Evolutionary conservation across 2,113 vertebrate species (phyloP), one percentile per base, ranked within the genome.

Genomic region (Hippocampus barbouri): DNA sequence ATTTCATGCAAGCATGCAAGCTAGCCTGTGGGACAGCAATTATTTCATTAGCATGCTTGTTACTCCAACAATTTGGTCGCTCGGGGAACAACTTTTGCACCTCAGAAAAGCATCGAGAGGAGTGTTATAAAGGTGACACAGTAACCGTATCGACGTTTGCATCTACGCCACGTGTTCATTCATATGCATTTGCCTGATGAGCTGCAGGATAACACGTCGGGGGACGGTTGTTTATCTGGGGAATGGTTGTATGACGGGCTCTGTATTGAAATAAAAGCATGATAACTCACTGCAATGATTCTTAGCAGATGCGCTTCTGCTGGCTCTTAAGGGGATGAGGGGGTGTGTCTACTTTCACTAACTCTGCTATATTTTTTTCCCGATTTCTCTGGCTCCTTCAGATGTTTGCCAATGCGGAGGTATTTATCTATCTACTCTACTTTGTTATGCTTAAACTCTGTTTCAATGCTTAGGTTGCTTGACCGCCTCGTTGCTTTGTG

Each of bases 341-440:
- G 90, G 89, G 84, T 88, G 84, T 88, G 74, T 86, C 77, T 75
- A 85, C 88, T 91, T 87, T 88, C 75, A 90, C 89, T 93, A 93
- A 94, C 89, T 87, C 88, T 88, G 60, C 80, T 68, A 66, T 66
- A 49, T 88, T 91, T 83, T 82, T 92, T 51, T 12, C 4, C 87
- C 84, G 70, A 87, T 93, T 87, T 91, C 79, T 90, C 86, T 88
- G 90, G 91, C 91, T 91, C 92, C 92, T 92, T 91, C 92, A 94
- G 93, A 94, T 93, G 91, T 93, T 74, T 94, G 92, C 93, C 90
- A 94, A 94, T 93, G 91, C 91, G 86, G 93, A 94, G 93, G 93
- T 94, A 94, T 92, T 94, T 93, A 87, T 89, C 85, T 78, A 75
- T 71, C 77, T 25, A 57, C 68, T 86, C 85, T 81, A 60, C 76